Evolutionary conservation across 2,888 invertebrate genomes (phyloP), one percentile per base, ranked within the genome.

Genomic region (Thera obeliscata): DNA sequence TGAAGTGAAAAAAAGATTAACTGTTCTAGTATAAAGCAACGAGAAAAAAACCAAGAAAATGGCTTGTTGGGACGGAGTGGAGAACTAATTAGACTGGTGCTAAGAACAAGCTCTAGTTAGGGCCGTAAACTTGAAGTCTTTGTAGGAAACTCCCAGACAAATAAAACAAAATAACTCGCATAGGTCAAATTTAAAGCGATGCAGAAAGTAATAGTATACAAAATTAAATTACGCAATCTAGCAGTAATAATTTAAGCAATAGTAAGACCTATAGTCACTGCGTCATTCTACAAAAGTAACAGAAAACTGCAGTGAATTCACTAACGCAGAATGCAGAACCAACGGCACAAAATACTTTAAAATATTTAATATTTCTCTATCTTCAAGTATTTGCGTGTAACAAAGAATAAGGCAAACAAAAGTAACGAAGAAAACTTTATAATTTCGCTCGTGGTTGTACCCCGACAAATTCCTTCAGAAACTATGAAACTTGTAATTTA

Each of bases 401-500:
- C 67, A 71, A 75, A 69, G 67, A 69, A 73, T 22, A 22, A 22
- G 67, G 70, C 70, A 72, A 73, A 68, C 64, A 64, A 60, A 70
- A 68, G 61, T 65, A 68, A 48, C 60, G 48, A 68, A 71, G 71
- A 54, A 48, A 74, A 74, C 65, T 74, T 70, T 62, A 67, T 69
- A 71, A 67, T 76, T 70, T 66, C 58, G 70, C 61, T 64, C 61
- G 67, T 66, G 70, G 72, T 75, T 75, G 75, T 76, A 75, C 77
- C 64, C 61, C 69, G 60, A 60, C 61, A 68, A 74, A 84, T 82
- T 80, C 78, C 80, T 79, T 74, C 66, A 69, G 71, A 79, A 78
- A 79, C 78, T 75, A 78, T 77, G 73, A 76, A 79, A 79, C 76
- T 80, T 78, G 73, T 80, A 79, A 80, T 81, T 81, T 78, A 79